Percentiles rank a stretch among this genome's conserved stretches.
These are phyloP conservation scores for Schrankia costaestrigalis DNA, from an alignment of 2,888 invertebrate genomes.

Conservation along the genomic window DNA sequence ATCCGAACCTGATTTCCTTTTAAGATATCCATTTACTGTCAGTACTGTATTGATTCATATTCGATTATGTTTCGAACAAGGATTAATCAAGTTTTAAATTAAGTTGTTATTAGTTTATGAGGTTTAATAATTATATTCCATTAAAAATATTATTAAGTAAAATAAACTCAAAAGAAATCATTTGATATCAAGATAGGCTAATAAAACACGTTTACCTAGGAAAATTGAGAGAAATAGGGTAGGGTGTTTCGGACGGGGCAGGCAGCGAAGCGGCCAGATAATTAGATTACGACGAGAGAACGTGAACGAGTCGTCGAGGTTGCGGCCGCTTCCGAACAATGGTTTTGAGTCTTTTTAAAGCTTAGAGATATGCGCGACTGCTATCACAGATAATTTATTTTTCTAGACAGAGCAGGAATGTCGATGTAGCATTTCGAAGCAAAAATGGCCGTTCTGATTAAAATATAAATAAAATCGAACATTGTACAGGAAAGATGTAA, in stretches of 20 bases:
- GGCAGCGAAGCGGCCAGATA: constrained; percentile 71
- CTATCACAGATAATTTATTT: constrained; percentile 43
- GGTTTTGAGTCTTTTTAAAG: constrained; percentile 59
- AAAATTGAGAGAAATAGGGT: constrained; percentile 54
- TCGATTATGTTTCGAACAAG: constrained; percentile 51
- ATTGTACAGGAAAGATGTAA: no score
- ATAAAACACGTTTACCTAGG: constrained; percentile 63
- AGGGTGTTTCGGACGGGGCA: constrained; percentile 52
- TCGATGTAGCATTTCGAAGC: no score
- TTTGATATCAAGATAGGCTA: constrained; percentile 52
- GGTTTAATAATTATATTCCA: neutral
- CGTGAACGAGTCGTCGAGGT: constrained; percentile 56
- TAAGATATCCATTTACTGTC: constrained; percentile 71
- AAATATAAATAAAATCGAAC: no score
- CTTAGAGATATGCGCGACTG: constrained; percentile 56
- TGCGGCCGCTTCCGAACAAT: constrained; percentile 60
- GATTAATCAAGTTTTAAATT: constrained; percentile 12
- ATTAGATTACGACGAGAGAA: constrained; percentile 75
- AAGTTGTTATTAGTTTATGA: neutral
- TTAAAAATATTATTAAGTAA: constrained; percentile 38
- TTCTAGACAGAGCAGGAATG: no score
- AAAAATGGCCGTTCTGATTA: no score
- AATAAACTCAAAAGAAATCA: no score
- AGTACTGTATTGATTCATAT: constrained; percentile 67
- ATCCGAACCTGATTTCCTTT: constrained; percentile 67